phyloP scores from a whole-genome alignment of 2,797 vertebrate genomes.

The Enteromius viviparus region DNA sequence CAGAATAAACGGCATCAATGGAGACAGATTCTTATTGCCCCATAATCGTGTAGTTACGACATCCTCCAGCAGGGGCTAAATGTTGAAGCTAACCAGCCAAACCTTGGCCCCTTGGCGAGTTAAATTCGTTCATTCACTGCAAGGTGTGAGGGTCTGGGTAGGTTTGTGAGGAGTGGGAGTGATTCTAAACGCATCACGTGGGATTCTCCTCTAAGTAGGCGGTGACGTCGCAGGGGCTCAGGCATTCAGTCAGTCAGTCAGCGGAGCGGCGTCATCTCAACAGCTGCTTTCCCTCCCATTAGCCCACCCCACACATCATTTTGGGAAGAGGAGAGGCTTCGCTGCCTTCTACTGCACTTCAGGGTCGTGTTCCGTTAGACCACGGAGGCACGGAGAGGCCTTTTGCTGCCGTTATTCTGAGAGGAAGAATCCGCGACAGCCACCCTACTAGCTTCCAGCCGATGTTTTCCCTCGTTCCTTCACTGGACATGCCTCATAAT shows the following conservation, averaged over 20 bases:
- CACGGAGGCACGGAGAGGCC: slow-evolving; percentile 10
- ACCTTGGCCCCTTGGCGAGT: slow-evolving; percentile 40
- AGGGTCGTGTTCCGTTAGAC: slow-evolving; percentile 19
- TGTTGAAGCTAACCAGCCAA: slow-evolving; percentile 27
- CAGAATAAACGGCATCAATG: neutral
- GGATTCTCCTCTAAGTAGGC: slow-evolving; percentile 72
- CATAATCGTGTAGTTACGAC: slow-evolving; percentile 5
- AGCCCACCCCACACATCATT: slow-evolving; percentile 34
- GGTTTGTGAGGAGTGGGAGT: slow-evolving; percentile 34
- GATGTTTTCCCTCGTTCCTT: slow-evolving; percentile 26
- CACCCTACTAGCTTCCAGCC: slow-evolving; percentile 17
- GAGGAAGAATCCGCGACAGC: slow-evolving; percentile 16
- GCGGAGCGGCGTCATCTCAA: slow-evolving; percentile 46
- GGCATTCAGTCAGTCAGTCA: slow-evolving; percentile 66
- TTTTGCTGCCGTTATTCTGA: neutral
- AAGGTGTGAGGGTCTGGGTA: neutral
- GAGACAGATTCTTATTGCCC: neutral
- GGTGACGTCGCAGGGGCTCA: slow-evolving; percentile 72
- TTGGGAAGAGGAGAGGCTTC: slow-evolving; percentile 48
- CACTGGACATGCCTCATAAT: slow-evolving; percentile 6
- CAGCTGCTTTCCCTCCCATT: slow-evolving; percentile 61
- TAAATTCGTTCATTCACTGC: slow-evolving; percentile 63
- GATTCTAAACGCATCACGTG: slow-evolving; percentile 74
- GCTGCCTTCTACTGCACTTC: slow-evolving; percentile 37
- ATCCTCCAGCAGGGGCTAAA: slow-evolving; percentile 22